Conservation (phyloP, 2,888 invertebrate species). For the Bruchidius siliquastri region DNA sequence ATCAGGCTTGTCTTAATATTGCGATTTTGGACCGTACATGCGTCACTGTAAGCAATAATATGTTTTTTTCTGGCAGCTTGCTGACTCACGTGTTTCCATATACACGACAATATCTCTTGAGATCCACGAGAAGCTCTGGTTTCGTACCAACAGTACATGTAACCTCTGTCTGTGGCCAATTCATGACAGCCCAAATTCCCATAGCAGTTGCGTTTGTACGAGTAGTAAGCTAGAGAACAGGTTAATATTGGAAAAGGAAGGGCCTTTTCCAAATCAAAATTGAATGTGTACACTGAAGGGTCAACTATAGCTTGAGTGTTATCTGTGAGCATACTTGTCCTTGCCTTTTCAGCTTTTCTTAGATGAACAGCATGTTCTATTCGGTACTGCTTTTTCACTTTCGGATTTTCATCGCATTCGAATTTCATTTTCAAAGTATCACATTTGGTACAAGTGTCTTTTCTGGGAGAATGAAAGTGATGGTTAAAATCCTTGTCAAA, state of each 20-base stretch:
- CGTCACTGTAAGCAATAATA: constrained; percentile 4
- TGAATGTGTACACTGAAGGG: constrained; percentile 2
- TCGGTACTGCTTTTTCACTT: not conserved
- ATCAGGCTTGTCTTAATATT: constrained; percentile 6
- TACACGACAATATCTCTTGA: constrained; percentile 22
- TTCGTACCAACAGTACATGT: constrained; percentile 34
- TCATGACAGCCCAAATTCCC: constrained; percentile 1
- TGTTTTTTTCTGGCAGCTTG: constrained; percentile 5
- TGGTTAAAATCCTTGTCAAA: not conserved
- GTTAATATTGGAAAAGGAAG: constrained; percentile 27
- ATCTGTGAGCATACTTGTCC: not conserved
- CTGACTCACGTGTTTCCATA: not conserved
- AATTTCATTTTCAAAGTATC: constrained; percentile 1
- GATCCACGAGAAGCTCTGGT: constrained; percentile 31
- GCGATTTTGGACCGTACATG: constrained; percentile 5
- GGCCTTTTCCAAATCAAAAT: constrained; percentile 19
- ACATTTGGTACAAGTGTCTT: not conserved
- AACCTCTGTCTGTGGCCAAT: not conserved
- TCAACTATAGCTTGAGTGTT: not conserved
- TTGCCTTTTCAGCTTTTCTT: too few relatives aligned
- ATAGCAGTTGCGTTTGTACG: constrained; percentile 25
- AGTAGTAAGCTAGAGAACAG: constrained; percentile 30
- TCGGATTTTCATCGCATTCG: not conserved
- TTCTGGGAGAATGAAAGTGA: not conserved
- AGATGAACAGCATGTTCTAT: constrained; percentile 1